These are phyloP conservation scores for Sipha maydis DNA, from an alignment of 2,888 invertebrate genomes.

Conservation along the genomic window DNA sequence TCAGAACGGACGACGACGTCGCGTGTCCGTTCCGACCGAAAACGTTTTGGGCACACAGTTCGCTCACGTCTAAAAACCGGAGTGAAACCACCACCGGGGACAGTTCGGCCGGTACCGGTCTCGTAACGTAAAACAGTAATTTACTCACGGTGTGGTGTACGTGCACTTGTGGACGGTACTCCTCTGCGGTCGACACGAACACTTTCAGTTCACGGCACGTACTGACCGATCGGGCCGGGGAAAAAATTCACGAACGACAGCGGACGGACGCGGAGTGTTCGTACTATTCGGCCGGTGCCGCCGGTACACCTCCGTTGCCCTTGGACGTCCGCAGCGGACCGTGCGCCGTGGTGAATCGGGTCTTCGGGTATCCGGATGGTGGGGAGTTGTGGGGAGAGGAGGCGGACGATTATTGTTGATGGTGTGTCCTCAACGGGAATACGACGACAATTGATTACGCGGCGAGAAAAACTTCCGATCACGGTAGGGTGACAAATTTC, in stretches of 20 bases:
- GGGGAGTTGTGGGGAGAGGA: too few relatives aligned
- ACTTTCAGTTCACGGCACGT: constrained; percentile 1
- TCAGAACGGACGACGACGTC: too few relatives aligned
- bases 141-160: constrained; percentile 9
- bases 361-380: constrained; percentile 45
- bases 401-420: not conserved
- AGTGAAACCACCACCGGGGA: too few relatives aligned
- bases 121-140: too few relatives aligned
- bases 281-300: not conserved
- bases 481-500: constrained; percentile 56
- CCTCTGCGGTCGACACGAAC: not conserved
- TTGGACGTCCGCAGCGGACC: constrained; percentile 48
- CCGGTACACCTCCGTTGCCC: not conserved
- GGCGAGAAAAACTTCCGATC: constrained; percentile 49
- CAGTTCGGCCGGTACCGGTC: too few relatives aligned
- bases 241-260: not conserved
- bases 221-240: constrained; percentile 32
- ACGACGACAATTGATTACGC: constrained; percentile 3
- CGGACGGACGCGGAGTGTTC: not conserved
- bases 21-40: too few relatives aligned
- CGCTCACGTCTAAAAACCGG: too few relatives aligned
- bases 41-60: too few relatives aligned
- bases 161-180: not conserved
- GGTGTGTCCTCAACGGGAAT: constrained; percentile 19
- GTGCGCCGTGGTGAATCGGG: constrained; percentile 51